These are phyloP conservation scores for Apodemus sylvaticus DNA, from an alignment of 2,113 vertebrate species.

Conservation along the genomic window DNA sequence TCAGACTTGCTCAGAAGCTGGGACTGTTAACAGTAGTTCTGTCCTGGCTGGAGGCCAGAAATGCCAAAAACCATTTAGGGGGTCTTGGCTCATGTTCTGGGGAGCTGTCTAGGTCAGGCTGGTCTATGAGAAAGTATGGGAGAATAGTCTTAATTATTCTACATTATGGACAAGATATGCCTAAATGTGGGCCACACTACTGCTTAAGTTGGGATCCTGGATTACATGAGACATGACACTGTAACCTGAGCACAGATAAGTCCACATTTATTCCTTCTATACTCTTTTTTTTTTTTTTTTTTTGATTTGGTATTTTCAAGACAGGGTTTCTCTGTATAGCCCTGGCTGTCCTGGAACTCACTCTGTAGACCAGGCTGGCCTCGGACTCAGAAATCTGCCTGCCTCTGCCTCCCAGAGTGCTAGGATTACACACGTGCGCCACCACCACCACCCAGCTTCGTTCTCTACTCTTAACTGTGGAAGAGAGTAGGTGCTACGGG, in stretches of 20 bases:
- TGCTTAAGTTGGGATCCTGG: neutral
- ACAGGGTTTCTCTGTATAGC: too few species aligned
- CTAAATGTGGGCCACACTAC: neutral
- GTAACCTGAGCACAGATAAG: neutral
- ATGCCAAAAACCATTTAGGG: neutral
- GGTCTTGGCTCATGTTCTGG: neutral
- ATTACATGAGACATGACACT: neutral
- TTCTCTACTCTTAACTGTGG: neutral
- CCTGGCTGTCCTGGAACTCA: too few species aligned
- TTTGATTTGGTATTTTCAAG: too few species aligned
- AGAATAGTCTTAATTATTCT: neutral
- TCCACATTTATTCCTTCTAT: neutral
- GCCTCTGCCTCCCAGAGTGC: too few species aligned
- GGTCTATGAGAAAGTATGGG: neutral
- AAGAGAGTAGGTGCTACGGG: too few species aligned
- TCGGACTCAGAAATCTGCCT: too few species aligned
- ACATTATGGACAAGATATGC: neutral
- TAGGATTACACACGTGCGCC: too few species aligned
- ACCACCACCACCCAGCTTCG: too few species aligned
- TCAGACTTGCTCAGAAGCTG: neutral
- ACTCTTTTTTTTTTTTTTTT: too few species aligned
- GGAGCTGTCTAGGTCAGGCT: neutral
- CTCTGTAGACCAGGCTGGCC: too few species aligned
- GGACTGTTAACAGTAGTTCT: neutral
- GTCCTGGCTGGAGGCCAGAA: neutral